Percentiles rank a stretch among this genome's conserved stretches.
Conservation (phyloP, 2,797 vertebrate genomes). For the Cetoscarus ocellatus region DNA sequence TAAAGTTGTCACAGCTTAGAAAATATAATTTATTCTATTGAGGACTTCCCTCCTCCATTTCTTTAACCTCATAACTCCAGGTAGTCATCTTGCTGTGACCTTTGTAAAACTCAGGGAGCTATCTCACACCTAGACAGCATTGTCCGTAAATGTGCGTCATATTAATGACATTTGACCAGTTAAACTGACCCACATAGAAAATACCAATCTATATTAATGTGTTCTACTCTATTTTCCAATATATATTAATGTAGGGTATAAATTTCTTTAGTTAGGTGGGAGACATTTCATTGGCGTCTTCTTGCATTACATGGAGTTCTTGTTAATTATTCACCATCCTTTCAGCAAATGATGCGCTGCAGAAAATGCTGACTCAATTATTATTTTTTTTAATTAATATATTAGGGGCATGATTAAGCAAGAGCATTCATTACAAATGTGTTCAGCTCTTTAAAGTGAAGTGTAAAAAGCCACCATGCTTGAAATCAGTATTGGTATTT, state of each 20-base stretch:
- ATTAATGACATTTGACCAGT: conserved; percentile 69
- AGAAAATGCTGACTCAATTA: conserved; percentile 54
- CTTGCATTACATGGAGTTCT: conserved; percentile 65
- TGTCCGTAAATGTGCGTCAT: conserved; percentile 59
- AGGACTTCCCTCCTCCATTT: conserved; percentile 6
- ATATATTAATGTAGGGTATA: conserved; percentile 84
- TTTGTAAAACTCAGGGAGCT: conserved; percentile 18
- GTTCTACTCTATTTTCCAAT: conserved; percentile 74
- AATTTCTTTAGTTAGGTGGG: conserved; percentile 67
- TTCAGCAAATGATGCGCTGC: conserved; percentile 64
- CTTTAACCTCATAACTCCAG: not conserved
- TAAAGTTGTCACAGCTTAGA: conserved; percentile 3
- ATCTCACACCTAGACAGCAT: conserved; percentile 30
- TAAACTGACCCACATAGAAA: conserved; percentile 75
- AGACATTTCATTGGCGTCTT: conserved; percentile 73
- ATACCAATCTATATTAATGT: conserved; percentile 85
- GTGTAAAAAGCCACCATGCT: conserved; percentile 1
- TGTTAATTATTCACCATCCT: conserved; percentile 79
- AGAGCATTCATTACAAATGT: conserved; percentile 29
- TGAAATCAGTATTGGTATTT: conserved; percentile 22
- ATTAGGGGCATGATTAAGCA: conserved; percentile 24
- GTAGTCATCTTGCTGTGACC: conserved; percentile 13
- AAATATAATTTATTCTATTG: not conserved
- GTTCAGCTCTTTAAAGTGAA: conserved; percentile 19
- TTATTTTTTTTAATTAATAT: conserved; percentile 36